Conservation (phyloP, 2,797 vertebrate genomes). For the Tragopan temminckii region DNA sequence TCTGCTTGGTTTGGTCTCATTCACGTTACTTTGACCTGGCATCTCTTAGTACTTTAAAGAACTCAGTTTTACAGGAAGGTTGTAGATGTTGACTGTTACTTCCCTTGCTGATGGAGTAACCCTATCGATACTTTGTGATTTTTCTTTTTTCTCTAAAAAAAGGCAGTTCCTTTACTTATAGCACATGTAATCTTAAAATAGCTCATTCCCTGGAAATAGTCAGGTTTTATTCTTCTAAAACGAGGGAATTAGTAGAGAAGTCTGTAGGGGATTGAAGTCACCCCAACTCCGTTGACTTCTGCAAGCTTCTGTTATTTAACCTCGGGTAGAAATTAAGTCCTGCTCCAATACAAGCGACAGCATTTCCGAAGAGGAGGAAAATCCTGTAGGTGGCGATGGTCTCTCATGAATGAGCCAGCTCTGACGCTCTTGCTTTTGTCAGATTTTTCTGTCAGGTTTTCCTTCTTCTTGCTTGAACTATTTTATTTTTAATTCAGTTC, state of each 20-base stretch:
- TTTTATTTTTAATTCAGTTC: conserved; percentile 77
- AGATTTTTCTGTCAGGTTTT: conserved; percentile 65
- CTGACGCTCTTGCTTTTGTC: conserved; percentile 49
- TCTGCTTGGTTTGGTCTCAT: conserved; percentile 43
- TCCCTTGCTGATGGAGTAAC: background rate
- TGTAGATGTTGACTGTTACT: background rate
- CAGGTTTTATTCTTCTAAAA: background rate
- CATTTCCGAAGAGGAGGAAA: background rate
- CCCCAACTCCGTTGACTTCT: background rate
- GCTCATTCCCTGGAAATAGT: background rate
- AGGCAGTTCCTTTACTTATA: background rate
- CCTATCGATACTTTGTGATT: background rate
- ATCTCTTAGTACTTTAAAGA: background rate
- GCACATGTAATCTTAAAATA: background rate
- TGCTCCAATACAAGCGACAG: background rate
- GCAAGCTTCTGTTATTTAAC: background rate
- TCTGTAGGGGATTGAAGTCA: background rate
- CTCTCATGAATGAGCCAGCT: conserved; percentile 76
- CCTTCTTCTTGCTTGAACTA: conserved; percentile 69
- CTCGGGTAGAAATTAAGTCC: background rate
- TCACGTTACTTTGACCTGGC: conserved; percentile 13
- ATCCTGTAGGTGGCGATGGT: conserved; percentile 85
- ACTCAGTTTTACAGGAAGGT: background rate
- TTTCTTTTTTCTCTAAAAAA: background rate
- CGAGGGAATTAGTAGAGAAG: background rate